Evolutionary conservation across 2,113 vertebrate species (phyloP).

Genomic region (Etia nguti): DNA sequence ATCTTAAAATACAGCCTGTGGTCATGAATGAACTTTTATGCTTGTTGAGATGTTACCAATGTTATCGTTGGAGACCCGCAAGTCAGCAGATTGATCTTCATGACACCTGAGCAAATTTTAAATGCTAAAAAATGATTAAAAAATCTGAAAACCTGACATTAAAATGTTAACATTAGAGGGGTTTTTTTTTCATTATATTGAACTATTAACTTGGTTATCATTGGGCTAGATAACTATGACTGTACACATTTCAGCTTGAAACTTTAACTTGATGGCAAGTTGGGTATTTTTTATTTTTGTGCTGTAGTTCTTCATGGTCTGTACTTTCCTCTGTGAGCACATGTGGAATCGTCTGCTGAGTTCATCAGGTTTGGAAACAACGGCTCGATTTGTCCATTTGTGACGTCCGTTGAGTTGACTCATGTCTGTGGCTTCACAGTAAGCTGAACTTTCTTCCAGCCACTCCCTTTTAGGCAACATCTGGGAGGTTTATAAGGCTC

Average conservation of each 20-base stretch:
- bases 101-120: neutral
- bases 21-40: neutral
- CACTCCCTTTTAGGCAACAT: constrained; percentile 8
- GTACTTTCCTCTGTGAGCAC: neutral
- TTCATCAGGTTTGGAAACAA: neutral
- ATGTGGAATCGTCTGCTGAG: neutral
- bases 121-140: too few relatives aligned
- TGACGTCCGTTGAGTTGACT: neutral
- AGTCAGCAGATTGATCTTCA: neutral
- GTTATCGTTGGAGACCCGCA: neutral
- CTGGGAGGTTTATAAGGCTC: constrained; percentile 1
- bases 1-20: neutral
- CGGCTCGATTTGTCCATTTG: neutral
- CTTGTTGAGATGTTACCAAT: neutral
- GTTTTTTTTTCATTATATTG: neutral
- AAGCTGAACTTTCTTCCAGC: neutral
- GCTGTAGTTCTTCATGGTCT: neutral
- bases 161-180: neutral
- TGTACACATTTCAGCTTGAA: neutral
- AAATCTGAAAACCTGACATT: too few relatives aligned
- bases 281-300: neutral
- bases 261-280: neutral
- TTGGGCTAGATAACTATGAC: neutral
- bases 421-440: constrained; percentile 10
- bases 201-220: neutral